phyloP scores from a whole-genome alignment of 2,888 invertebrate species.

The Melanargia galathea region DNA sequence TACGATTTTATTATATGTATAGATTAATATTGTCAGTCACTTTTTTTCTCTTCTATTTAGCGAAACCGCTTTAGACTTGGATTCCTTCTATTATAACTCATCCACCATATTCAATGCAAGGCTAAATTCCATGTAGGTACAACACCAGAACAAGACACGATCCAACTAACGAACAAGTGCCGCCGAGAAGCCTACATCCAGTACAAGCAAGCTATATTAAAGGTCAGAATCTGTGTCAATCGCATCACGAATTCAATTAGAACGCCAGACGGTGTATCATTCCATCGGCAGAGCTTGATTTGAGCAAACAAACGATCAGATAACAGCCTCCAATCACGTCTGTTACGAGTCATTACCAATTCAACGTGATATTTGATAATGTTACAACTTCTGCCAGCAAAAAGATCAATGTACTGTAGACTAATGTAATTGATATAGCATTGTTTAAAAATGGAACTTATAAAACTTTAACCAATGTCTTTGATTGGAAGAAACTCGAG shows the following conservation, averaged over 20 bases:
- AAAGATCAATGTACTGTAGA: neutral
- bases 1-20: no score
- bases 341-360: constrained; percentile 27
- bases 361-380: constrained; percentile 20
- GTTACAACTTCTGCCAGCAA: neutral
- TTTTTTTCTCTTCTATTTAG: no score
- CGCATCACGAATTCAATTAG: constrained; percentile 25
- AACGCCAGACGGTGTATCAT: constrained; percentile 26
- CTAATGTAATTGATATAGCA: neutral
- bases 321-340: constrained; percentile 23
- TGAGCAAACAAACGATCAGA: constrained; percentile 29
- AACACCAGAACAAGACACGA: neutral
- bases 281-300: constrained; percentile 7
- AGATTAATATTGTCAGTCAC: no score
- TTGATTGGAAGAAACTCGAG: neutral
- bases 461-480: neutral
- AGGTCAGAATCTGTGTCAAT: constrained; percentile 21
- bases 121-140: neutral
- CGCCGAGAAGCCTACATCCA: neutral
- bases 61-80: no score
- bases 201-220: neutral
- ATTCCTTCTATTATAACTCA: no score
- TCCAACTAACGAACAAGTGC: neutral
- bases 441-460: neutral
- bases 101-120: neutral